These are phyloP conservation scores for Sakesphorus luctuosus DNA, from an alignment of 2,113 vertebrate genomes.

Conservation along the genomic window DNA sequence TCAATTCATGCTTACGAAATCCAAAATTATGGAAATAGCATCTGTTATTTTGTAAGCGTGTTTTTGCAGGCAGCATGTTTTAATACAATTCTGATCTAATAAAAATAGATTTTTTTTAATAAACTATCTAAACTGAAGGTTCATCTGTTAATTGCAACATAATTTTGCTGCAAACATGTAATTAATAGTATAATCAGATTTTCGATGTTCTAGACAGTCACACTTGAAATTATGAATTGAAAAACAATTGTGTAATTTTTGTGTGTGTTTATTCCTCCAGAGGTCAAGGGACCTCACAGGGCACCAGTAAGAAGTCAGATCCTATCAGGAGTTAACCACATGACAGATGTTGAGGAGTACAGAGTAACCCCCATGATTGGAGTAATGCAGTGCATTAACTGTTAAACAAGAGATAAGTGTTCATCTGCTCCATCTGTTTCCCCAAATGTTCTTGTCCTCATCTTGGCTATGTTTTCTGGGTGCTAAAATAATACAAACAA, in stretches of 20 bases:
- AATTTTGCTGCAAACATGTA: neutral
- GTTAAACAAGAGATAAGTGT: conserved; percentile 51
- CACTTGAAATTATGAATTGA: neutral
- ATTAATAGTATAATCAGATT: neutral
- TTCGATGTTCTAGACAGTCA: neutral
- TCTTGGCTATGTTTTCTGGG: neutral
- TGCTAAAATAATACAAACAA: conserved; percentile 43
- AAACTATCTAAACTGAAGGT: neutral
- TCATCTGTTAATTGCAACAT: neutral
- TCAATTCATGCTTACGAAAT: neutral
- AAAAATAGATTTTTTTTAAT: neutral
- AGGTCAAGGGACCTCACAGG: neutral
- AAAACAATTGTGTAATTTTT: neutral
- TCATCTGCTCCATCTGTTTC: conserved; percentile 58
- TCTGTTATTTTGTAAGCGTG: neutral
- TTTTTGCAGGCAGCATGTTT: neutral
- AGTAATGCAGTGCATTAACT: conserved; percentile 31
- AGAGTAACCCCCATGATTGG: neutral
- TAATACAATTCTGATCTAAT: conserved; percentile 4
- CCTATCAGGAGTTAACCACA: neutral
- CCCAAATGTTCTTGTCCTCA: conserved; percentile 34
- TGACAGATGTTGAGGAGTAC: neutral
- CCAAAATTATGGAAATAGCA: conserved; percentile 4
- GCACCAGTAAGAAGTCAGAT: conserved; percentile 9
- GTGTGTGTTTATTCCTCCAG: neutral